Base-by-base conservation (phyloP, 2,888 invertebrate genomes). In the Iphiclides podalirius region DNA sequence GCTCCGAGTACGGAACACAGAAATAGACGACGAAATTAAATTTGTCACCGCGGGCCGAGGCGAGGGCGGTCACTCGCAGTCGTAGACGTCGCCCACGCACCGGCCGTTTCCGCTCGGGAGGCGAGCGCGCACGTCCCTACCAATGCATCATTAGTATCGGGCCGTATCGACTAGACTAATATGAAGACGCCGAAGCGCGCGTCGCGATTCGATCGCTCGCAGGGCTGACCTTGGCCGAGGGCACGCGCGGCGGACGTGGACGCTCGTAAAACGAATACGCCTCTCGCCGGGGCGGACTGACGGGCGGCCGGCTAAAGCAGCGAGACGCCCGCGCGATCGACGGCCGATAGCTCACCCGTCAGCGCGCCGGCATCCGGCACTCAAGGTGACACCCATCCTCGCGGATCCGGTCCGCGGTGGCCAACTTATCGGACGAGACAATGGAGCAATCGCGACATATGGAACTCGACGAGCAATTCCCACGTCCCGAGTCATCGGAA, bases 361-460 rank as follows among this genome's bases (percentile, higher is more conserved):
- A 77, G 80, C 76, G 72, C 59, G 70, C 61, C 76, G 79, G 77
- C 81, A 83, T 87, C 87, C 86, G 86, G 84, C 79, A 79, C 72
- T 79, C 86, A 86, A 87, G 86, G 87, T 87, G 86, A 87, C 82
- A 79, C 78, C 75, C 76, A 84, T 86, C 85, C 80, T 82, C 79
- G 79, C 82, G 75, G 78, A 79, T 79, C 79, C 79, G 77, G 76
- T 75, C 75, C 60, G 55, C 53, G 59, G 59, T 52, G 60, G 58
- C 55, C 67, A 56, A 62, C 63, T 63, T 57, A 59, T 59, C 59
- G 55, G 7, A 49, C 52, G 54, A 55, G 53, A 65, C 63, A 64
- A 64, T 58, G 55, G 58, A 31, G 46, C 44, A 45, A 47, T 55
- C 56, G 54, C 53, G 47, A 56, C 52, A 59, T 52, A 59, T 52